Evolutionary conservation across 1,140 invertebrate species (phyloP), one percentile per base, ranked within the genome.

Genomic region (Lysiphlebus fabarum): DNA sequence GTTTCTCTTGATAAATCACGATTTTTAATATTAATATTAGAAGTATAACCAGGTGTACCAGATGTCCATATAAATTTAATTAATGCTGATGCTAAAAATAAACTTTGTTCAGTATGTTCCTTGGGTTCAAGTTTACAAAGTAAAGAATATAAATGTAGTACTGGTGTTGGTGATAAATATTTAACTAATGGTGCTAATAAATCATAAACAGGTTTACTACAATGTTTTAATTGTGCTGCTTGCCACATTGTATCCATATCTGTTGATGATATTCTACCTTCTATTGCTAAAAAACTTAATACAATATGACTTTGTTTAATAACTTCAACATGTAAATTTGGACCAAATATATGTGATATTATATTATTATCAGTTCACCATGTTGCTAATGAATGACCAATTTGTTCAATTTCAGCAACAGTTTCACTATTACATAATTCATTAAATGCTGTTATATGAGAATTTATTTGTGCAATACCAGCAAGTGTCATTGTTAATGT

Each of bases 221-320:
- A 96, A 74, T 97, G 94, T 73, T 97, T 97, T 37, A 96, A 76
- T 74, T 96, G 93, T 5, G 92, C 91, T 7, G 94, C 91, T 68
- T 90, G 87, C 94, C 94, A 97, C 47, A 98, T 94, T 33, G 91
- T 86, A 72, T 96, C 92, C 62, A 97, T 88, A 68, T 98, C 92
- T 60, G 93, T 91, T 48, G 91, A 88, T 1, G 90, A 94, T 12
- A 98, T 90, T 58, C 92, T 85, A 41, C 90, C 89, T 74, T 96
- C 93, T 76, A 94, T 90, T 0, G 94, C 94, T 26, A 97, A 78
- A 73, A 96, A 95, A 70, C 93, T 95, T 9, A 96, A 79, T 49
- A 96, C 89, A 63, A 95, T 89, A 72, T 96, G 94, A 65, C 93
- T 94, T 69, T 96, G 93, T 75, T 97, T 97, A 36, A 97, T 92